A percentile compares a stretch with the other conserved stretches of the same genome.
Conservation (phyloP, 2,888 invertebrate species). For the Eilema griseolum region DNA sequence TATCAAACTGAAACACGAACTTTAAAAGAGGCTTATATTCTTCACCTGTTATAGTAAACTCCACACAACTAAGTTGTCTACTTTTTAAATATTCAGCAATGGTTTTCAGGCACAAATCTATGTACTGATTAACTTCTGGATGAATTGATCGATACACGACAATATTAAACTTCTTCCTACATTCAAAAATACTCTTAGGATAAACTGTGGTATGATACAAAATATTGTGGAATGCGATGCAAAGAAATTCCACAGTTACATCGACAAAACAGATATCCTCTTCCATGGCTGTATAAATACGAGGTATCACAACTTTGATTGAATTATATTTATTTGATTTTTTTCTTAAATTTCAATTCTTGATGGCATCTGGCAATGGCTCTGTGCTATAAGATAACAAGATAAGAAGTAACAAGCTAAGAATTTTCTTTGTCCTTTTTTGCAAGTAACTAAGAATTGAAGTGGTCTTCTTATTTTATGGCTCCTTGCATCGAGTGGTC, state of each 20-base stretch:
- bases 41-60: conserved; percentile 79
- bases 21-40: conserved; percentile 62
- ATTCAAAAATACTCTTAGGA: conserved; percentile 88
- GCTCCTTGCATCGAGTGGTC: too few species aligned
- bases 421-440: too few species aligned
- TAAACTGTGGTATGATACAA: conserved; percentile 88
- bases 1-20: conserved; percentile 75
- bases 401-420: too few species aligned
- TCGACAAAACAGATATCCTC: conserved; percentile 85
- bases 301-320: too few species aligned
- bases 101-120: conserved; percentile 84
- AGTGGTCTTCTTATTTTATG: too few species aligned
- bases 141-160: conserved; percentile 88
- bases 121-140: conserved; percentile 89
- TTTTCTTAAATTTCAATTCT: too few species aligned
- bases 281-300: neutral
- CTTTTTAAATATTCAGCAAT: conserved; percentile 81
- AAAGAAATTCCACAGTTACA: conserved; percentile 89
- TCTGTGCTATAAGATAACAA: too few species aligned
- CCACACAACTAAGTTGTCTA: conserved; percentile 82
- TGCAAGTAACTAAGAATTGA: too few species aligned
- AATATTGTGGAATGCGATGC: conserved; percentile 89
- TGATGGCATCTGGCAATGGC: too few species aligned
- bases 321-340: too few species aligned
- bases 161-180: conserved; percentile 88